phyloP scores from a whole-genome alignment of 1,140 invertebrate species.

The Drosophila biarmipes region DNA sequence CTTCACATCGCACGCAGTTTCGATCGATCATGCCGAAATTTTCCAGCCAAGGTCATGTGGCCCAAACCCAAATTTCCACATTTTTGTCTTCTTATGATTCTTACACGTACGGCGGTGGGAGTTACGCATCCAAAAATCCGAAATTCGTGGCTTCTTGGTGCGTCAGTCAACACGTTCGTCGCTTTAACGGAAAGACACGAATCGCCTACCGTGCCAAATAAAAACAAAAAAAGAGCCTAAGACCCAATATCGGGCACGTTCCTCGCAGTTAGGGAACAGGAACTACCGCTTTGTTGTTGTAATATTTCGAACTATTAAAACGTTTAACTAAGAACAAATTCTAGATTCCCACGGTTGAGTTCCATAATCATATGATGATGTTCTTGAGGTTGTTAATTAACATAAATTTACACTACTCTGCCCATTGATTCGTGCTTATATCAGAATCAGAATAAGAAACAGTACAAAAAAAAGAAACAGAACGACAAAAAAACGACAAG shows the following conservation, averaged over 20 bases:
- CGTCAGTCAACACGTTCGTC: conserved; percentile 61
- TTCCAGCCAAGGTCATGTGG: conserved; percentile 17
- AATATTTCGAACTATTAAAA: neutral
- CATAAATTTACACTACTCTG: too few species aligned
- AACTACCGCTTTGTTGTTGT: neutral
- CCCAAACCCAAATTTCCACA: neutral
- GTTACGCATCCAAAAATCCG: conserved; percentile 36
- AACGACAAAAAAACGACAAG: neutral
- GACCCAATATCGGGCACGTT: conserved; percentile 13
- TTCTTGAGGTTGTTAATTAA: neutral
- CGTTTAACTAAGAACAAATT: too few species aligned
- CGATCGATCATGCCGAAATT: neutral
- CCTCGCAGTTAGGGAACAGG: neutral
- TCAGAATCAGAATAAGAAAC: neutral
- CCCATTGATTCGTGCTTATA: neutral
- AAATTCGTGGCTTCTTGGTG: conserved; percentile 9
- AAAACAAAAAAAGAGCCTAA: conserved; percentile 10
- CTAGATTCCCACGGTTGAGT: neutral
- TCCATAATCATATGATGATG: neutral
- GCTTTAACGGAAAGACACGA: conserved; percentile 48
- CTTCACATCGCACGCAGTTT: neutral
- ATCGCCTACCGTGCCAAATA: conserved; percentile 14
- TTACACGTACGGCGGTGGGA: conserved; percentile 31
- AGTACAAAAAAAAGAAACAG: too few species aligned
- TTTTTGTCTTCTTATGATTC: conserved; percentile 10